Percentiles rank a stretch among this genome's conserved stretches.
These are phyloP conservation scores for Holocentrus rufus DNA, from an alignment of 2,797 vertebrate species.

Conservation along the genomic window DNA sequence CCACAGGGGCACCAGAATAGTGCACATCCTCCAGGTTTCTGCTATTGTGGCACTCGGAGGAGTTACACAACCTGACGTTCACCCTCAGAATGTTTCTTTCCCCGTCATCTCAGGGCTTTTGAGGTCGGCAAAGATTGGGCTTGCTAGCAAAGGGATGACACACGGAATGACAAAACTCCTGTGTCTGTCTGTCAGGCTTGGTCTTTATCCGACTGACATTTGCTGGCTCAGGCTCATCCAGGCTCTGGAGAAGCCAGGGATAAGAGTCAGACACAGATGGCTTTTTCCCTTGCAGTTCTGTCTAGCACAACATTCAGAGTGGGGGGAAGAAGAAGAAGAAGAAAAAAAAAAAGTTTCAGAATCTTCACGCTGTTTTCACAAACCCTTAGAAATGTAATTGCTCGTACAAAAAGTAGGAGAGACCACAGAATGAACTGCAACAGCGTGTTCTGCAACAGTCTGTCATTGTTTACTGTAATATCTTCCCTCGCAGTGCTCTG, in stretches of 20 bases:
- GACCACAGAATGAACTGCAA: slow-evolving; percentile 21
- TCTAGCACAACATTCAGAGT: slow-evolving; percentile 61
- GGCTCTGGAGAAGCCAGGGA: slow-evolving; percentile 73
- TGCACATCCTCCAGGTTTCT: slow-evolving; percentile 58
- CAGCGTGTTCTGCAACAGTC: slow-evolving; percentile 24
- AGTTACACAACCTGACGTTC: slow-evolving; percentile 76
- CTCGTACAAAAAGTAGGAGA: slow-evolving; percentile 40
- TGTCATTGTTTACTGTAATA: slow-evolving; percentile 40
- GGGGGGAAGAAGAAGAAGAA: no score
- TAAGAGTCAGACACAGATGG: slow-evolving; percentile 81
- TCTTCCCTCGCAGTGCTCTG: slow-evolving; percentile 9
- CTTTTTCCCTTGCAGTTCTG: slow-evolving; percentile 70
- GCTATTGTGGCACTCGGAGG: slow-evolving; percentile 62
- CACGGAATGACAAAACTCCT: slow-evolving; percentile 78
- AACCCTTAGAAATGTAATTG: slow-evolving; percentile 70
- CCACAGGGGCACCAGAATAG: slow-evolving; percentile 70
- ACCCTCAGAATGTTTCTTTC: slow-evolving; percentile 61
- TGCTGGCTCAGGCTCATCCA: slow-evolving; percentile 79
- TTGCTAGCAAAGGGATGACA: slow-evolving; percentile 78
- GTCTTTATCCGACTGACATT: slow-evolving; percentile 82
- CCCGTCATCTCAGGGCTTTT: slow-evolving; percentile 68
- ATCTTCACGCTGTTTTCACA: slow-evolving; percentile 75
- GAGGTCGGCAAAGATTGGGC: slow-evolving; percentile 71
- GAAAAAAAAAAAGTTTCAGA: slow-evolving; percentile 51
- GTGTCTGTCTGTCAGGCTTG: slow-evolving; percentile 78